Evolutionary conservation across 2,113 vertebrate species (phyloP), one percentile per base, ranked within the genome.

Genomic region (Cyprinodon variegatus): DNA sequence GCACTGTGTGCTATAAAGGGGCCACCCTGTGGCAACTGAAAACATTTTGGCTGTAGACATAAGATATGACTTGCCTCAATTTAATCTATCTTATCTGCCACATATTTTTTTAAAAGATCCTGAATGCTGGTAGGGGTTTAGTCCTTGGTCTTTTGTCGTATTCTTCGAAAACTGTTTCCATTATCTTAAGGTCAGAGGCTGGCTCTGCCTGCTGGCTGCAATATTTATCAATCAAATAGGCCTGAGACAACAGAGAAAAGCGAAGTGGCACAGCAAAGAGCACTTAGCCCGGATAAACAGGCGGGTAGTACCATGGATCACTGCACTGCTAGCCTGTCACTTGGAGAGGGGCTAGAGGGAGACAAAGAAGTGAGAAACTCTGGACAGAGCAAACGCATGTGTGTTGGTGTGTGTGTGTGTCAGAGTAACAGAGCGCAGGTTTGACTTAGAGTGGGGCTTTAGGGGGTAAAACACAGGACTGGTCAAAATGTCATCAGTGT

Each of bases 401-500:
- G 69, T 68, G 53, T 72, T 38, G 40, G 72, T 65, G 74, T 76
- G 37, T 71, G 63, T 48, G 46, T 73, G 74, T 64, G 78, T 15
- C 0, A 15, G 59, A 72, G 14, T 22, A 68, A 68, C 11, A 20
- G 41, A 70, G 71, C 71, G 81, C 50, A 29, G 65, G 79, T 79
- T 76, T 78, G 72, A 74, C 86, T 86, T 74, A 20, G 73, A 88
- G 84, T 84, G 72, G 86, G 85, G 89, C 88, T 93, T 91, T 88
- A 83, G 83, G 91, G 87, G 90, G 87, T 84, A 86, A 89, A 92
- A 92, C 87, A 90, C 77, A 92, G 84, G 86, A 83, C 86, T 84
- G 92, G 94, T 93, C 92, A 93, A 91, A 94, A 94, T 94, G 91
- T 93, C 92, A 94, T 93, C 92, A 91, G 83, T 82, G 87, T 90